Evolutionary conservation across 2,797 vertebrate genomes (phyloP).

Genomic region (Pristis pectinata): DNA sequence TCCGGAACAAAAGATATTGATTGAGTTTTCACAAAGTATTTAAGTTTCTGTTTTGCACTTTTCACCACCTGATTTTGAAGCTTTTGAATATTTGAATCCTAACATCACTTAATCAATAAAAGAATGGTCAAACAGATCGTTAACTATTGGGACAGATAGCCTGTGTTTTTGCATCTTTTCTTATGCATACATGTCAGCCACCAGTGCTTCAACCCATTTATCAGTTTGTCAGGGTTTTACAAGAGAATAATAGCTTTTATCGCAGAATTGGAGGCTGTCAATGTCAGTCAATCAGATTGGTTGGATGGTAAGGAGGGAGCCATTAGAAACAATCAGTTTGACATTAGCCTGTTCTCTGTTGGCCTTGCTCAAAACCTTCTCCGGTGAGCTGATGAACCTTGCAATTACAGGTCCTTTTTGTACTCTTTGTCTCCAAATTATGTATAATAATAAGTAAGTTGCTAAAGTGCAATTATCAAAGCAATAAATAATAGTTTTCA

Average conservation of each 20-base stretch:
- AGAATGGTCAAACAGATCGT: background rate
- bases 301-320: background rate
- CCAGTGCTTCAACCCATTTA: background rate
- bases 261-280: background rate
- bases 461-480: background rate
- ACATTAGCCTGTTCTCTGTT: background rate
- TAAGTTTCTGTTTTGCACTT: constrained; percentile 9
- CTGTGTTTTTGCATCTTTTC: background rate
- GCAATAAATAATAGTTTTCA: background rate
- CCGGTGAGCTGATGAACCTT: background rate
- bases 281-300: background rate
- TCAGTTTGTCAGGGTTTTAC: constrained; percentile 2
- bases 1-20: background rate
- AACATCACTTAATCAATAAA: constrained; percentile 8
- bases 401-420: background rate
- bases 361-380: background rate
- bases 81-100: background rate
- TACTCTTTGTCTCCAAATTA: background rate
- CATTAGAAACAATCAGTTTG: background rate
- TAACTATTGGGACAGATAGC: background rate
- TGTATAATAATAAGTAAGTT: background rate
- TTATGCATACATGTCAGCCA: background rate
- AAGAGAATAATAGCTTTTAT: background rate
- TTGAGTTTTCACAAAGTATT: constrained; percentile 29
- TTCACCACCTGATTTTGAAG: constrained; percentile 10